phyloP scores from a whole-genome alignment of 2,888 invertebrate species.

The Perizoma affinitatum region DNA sequence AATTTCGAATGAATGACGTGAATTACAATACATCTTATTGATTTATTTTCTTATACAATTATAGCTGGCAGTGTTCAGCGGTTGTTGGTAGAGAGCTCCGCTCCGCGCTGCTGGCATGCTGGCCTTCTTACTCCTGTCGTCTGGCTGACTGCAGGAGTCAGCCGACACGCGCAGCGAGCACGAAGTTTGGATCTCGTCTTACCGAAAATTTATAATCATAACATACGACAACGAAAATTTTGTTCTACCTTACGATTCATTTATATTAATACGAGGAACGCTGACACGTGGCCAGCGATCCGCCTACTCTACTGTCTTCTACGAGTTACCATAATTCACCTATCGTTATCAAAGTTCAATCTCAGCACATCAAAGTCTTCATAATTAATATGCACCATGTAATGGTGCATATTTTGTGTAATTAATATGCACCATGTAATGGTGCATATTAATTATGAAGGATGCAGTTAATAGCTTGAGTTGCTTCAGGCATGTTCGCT shows the following conservation, averaged over 20 bases:
- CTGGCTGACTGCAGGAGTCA: no score
- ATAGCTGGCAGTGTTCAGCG: slow-evolving; percentile 77
- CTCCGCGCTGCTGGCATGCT: slow-evolving; percentile 25
- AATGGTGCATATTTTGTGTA: slow-evolving; percentile 2
- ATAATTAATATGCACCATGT: no score
- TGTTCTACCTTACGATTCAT: slow-evolving; percentile 49
- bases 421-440: no score
- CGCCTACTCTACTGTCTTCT: slow-evolving; percentile 46
- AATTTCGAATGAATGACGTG: slow-evolving; percentile 32
- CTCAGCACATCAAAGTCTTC: not conserved
- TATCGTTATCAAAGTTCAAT: slow-evolving; percentile 14
- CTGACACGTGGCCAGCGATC: slow-evolving; percentile 36
- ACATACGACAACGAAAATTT: slow-evolving; percentile 55
- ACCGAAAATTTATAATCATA: slow-evolving; percentile 60
- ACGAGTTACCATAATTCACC: slow-evolving; percentile 32
- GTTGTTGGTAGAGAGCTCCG: slow-evolving; percentile 67
- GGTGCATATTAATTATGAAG: not conserved
- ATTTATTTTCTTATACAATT: slow-evolving; percentile 51
- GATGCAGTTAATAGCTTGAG: no score
- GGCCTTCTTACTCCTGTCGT: not conserved
- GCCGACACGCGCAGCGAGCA: slow-evolving; percentile 48
- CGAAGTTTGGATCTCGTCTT: slow-evolving; percentile 34
- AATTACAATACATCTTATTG: slow-evolving; percentile 47
- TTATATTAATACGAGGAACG: slow-evolving; percentile 32
- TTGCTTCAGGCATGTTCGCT: no score